Evolutionary conservation across 2,888 invertebrate species (phyloP), one percentile per base, ranked within the genome.

Genomic region (Tineola bisselliella): DNA sequence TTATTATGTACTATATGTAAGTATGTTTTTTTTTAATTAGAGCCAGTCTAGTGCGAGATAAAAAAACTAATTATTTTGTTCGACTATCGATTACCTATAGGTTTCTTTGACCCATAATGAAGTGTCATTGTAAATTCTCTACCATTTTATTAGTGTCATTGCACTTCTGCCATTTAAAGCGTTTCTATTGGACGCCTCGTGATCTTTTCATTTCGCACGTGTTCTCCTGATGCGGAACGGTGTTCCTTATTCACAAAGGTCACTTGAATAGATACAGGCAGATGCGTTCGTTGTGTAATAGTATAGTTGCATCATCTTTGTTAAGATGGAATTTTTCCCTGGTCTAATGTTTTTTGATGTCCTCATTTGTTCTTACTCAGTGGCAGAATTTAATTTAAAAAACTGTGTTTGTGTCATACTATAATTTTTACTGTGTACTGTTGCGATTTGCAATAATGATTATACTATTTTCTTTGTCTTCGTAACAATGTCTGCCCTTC

Each of bases 191-290:
- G n/a, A 52, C 52, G 52, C 15, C 66, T 65, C 64, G 62, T 62
- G 59, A 67, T 66, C 64, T 76, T 76, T 73, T 68, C 73, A 71
- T 72, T 75, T 67, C 67, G 74, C 77, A 77, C 79, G 76, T 79
- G 80, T 74, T 72, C 65, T 60, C 61, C 61, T 63, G 63, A 65
- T 65, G 62, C 65, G 66, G 65, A 68, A 65, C 67, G 65, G 54
- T 19, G 54, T 54, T 54, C 38, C 38, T 38, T 38, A 38, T 38
- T 38, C 67, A 66, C 70, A 81, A 80, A 84, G 84, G 80, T 83
- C 79, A 79, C 65, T 68, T 77, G 79, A 81, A 82, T 81, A 77
- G 76, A 75, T 65, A 69, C 69, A 65, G 73, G 76, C 84, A 84
- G 81, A 79, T 84, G 84, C 73, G 19, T 25, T 18, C 25, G 19